Percentiles rank a stretch among this genome's conserved stretches.
phyloP scores from a whole-genome alignment of 2,888 invertebrate species.

The Athrips mouffetella region DNA sequence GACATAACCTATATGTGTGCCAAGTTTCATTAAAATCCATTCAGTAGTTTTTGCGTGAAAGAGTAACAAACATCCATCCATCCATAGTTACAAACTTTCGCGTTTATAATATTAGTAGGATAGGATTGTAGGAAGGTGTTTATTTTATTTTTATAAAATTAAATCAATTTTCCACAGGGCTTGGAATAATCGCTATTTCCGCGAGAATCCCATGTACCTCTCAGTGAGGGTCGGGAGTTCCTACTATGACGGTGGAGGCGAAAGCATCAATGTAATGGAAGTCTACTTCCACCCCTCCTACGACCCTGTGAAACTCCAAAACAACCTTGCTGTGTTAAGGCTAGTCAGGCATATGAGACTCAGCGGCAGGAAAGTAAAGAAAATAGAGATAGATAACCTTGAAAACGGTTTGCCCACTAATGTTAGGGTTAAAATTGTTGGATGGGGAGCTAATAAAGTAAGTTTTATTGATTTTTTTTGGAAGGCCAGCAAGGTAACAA shows the following conservation, averaged over 20 bases:
- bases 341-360: conserved; percentile 40
- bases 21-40: too few relatives aligned
- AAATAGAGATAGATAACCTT: conserved; percentile 47
- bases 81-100: too few relatives aligned
- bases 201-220: conserved; percentile 61
- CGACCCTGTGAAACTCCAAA: conserved; percentile 44
- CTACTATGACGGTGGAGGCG: conserved; percentile 49
- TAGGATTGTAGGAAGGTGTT: too few relatives aligned
- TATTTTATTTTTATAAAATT: not conserved
- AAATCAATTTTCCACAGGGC: conserved; percentile 36
- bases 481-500: too few relatives aligned
- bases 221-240: conserved; percentile 56
- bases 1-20: too few relatives aligned
- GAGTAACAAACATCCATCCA: too few relatives aligned
- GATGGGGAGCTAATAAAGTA: conserved; percentile 60
- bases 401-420: conserved; percentile 33
- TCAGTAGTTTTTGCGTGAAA: too few relatives aligned
- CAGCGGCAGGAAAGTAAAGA: conserved; percentile 34
- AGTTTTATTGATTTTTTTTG: not conserved
- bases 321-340: conserved; percentile 56
- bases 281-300: conserved; percentile 60
- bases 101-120: too few relatives aligned
- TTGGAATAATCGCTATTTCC: conserved; percentile 61
- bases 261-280: conserved; percentile 47
- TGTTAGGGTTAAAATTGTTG: conserved; percentile 48